These are phyloP conservation scores for Pogona vitticeps DNA, from an alignment of 2,113 vertebrate genomes.

Conservation along the genomic window DNA sequence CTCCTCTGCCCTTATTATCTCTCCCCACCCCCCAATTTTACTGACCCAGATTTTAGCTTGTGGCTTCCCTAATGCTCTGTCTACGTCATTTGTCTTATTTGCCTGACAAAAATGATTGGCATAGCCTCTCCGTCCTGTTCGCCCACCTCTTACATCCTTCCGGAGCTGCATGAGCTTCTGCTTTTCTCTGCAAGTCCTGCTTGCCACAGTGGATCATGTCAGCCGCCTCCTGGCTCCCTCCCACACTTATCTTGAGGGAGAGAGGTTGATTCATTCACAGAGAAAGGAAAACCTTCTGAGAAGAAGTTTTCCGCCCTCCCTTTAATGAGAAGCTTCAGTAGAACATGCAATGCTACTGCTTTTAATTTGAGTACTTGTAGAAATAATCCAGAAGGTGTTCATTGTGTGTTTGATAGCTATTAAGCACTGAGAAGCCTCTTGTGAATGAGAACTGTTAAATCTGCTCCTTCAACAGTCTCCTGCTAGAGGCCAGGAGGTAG, in stretches of 20 bases:
- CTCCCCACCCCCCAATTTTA: background rate
- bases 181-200: slow-evolving; percentile 9
- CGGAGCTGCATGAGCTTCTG: slow-evolving; percentile 38
- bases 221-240: slow-evolving; percentile 57
- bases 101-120: slow-evolving; percentile 4
- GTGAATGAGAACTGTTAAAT: background rate
- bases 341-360: background rate
- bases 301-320: background rate
- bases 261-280: slow-evolving; percentile 70
- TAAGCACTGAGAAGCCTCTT: background rate
- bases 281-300: slow-evolving; percentile 42
- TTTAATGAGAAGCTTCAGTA: slow-evolving; percentile 25
- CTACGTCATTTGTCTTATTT: slow-evolving; percentile 20
- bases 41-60: background rate
- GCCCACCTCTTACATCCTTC: background rate
- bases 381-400: background rate
- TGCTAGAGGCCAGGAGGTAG: background rate
- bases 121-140: background rate
- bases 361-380: background rate
- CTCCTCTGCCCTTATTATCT: background rate
- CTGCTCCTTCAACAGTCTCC: accelerated
- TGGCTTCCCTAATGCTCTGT: background rate
- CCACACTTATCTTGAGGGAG: slow-evolving; percentile 56
- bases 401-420: background rate
- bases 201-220: slow-evolving; percentile 61